Conservation (phyloP, 2,888 invertebrate species). For the Synanthedon andrenaeformis region DNA sequence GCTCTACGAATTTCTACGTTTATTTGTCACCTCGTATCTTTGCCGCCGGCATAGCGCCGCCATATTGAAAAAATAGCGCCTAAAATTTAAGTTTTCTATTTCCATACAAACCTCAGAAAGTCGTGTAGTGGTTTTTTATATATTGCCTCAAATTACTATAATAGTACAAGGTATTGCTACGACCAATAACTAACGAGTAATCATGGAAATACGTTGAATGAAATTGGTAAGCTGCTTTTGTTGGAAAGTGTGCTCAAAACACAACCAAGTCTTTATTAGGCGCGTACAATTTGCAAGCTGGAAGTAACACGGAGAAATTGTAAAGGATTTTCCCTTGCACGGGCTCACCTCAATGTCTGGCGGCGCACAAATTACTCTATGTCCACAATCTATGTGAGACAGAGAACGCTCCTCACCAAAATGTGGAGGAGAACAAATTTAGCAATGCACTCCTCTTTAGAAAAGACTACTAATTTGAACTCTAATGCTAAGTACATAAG, state of each 20-base stretch:
- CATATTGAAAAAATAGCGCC: too few relatives aligned
- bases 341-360: conserved; percentile 18
- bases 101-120: too few relatives aligned
- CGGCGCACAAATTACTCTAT: conserved; percentile 26
- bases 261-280: conserved; percentile 11
- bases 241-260: not conserved
- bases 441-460: not conserved
- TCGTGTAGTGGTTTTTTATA: too few relatives aligned
- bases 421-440: conserved; percentile 2
- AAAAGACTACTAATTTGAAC: not conserved
- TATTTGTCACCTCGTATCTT: too few relatives aligned
- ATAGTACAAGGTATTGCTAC: too few relatives aligned
- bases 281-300: conserved; percentile 10
- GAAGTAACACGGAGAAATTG: conserved; percentile 24
- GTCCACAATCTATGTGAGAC: conserved; percentile 10
- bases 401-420: conserved; percentile 5
- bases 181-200: too few relatives aligned
- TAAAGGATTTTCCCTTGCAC: conserved; percentile 15
- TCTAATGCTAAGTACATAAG: not conserved
- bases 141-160: too few relatives aligned
- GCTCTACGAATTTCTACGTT: too few relatives aligned
- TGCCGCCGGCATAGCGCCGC: too few relatives aligned
- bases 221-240: too few relatives aligned
- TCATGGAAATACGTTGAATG: too few relatives aligned
- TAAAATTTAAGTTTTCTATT: too few relatives aligned